Base-by-base conservation (phyloP, 2,888 invertebrate species). In the Chrysotoxum bicinctum region DNA sequence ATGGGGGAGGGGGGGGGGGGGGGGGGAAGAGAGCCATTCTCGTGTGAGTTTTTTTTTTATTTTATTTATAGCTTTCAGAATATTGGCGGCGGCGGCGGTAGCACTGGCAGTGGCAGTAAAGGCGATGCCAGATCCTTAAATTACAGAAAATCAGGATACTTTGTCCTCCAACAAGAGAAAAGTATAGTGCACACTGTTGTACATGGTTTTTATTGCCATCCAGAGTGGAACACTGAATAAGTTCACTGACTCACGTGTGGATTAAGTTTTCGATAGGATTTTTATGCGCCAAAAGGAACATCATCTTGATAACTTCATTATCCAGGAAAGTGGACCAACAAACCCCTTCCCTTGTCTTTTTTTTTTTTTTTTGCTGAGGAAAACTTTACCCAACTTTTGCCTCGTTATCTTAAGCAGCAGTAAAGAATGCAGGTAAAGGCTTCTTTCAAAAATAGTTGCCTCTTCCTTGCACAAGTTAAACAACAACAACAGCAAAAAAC, bases 171-270 rank as follows among this genome's bases (percentile, higher is more conserved):
- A 30, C n/a, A 54, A n/a, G 8, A 26, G 21, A 69, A 60, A 0
- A 19, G 6, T n/a, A 32, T 48, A 68, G 68, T 85, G 80, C 80
- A 81, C 85, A 85, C 68, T 85, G 85, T 84, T 84, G 84, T 84
- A 84, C 84, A 79, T 69, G 80, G 54, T 37, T 85, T 85, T 85
- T 85, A 85, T 85, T 85, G 72, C 85, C 76, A 73, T 8, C 73
- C 58, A 75, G 52, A 70, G 40, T 56, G 23, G 54, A 54, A 70
- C 58, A 45, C 64, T 68, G 32, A 43, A 77, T 50, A 58, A 81
- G 85, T 85, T 85, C 85, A 85, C 69, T 85, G 85, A 85, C 85
- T 81, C 85, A 85, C 85, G 85, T 85, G 80, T 85, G 81, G 76
- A 80, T 85, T 85, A 85, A 85, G 81, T 85, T 85, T 85, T 85